A percentile compares a stretch with the other conserved stretches of the same genome.
Evolutionary conservation across 2,797 vertebrate genomes (phyloP).

Genomic region (Eleutherodactylus coqui): DNA sequence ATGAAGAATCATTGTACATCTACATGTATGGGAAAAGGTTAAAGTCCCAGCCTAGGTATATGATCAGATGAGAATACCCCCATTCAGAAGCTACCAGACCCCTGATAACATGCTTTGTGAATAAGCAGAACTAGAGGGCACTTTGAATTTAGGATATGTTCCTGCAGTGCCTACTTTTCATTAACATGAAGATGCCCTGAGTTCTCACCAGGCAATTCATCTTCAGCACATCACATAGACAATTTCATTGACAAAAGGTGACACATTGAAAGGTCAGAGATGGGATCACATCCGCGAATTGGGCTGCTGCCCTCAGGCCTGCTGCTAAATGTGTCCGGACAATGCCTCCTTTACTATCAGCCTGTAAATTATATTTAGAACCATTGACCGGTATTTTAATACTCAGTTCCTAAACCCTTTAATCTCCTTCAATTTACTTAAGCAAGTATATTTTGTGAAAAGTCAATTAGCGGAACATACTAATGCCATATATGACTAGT

Average conservation of each 20-base stretch:
- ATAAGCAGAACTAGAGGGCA: neutral
- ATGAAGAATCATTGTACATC: neutral
- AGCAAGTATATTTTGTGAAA: neutral
- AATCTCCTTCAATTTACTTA: neutral
- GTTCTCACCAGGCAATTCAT: conserved; percentile 39
- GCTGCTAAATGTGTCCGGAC: neutral
- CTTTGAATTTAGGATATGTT: neutral
- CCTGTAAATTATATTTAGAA: neutral
- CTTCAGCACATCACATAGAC: neutral
- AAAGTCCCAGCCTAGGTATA: neutral
- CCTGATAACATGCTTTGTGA: neutral
- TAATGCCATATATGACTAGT: neutral
- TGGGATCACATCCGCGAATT: neutral
- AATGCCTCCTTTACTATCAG: neutral
- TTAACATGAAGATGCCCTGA: conserved; percentile 40
- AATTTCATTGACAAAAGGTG: conserved; percentile 8
- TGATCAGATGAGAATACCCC: neutral
- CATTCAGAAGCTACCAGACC: neutral
- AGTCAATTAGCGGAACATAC: neutral
- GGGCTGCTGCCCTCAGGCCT: neutral
- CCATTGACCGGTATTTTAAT: neutral
- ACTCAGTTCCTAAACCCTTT: neutral
- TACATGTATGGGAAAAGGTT: neutral
- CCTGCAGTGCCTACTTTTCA: neutral
- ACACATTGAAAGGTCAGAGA: conserved; percentile 29